phyloP scores from a whole-genome alignment of 2,113 vertebrate genomes.

The Struthio camelus region DNA sequence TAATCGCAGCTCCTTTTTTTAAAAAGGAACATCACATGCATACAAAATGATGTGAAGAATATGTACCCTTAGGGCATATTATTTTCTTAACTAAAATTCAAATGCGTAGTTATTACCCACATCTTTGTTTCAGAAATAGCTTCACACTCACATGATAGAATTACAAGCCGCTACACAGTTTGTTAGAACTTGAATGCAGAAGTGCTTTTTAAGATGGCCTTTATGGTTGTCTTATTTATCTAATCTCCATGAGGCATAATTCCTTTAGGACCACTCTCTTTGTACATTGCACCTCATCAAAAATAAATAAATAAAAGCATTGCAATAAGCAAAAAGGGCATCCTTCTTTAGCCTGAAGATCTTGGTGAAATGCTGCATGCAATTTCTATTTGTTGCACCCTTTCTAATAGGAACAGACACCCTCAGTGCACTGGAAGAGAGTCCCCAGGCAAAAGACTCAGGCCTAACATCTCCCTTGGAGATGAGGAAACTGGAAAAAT shows the following conservation, averaged over 20 bases:
- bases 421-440: not conserved
- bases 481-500: not conserved
- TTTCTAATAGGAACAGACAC: conserved; percentile 3
- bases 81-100: conserved; percentile 65
- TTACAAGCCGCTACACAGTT: conserved; percentile 51
- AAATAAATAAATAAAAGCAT: not conserved
- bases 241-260: conserved; percentile 59
- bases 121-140: conserved; percentile 27
- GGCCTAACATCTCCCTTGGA: not conserved
- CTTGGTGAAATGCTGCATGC: not conserved
- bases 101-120: conserved; percentile 37
- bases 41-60: not conserved
- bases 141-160: not conserved
- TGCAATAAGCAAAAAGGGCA: not conserved
- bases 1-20: conserved; percentile 4
- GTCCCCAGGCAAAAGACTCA: not conserved
- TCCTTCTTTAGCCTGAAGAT: not conserved
- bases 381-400: not conserved
- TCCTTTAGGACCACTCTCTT: conserved; percentile 52
- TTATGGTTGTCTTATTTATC: conserved; percentile 46
- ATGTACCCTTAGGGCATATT: conserved; percentile 17
- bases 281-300: not conserved
- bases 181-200: conserved; percentile 31
- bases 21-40: not conserved
- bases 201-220: conserved; percentile 24